Base-by-base conservation (phyloP, 2,113 vertebrate species). In the Odocoileus virginianus region DNA sequence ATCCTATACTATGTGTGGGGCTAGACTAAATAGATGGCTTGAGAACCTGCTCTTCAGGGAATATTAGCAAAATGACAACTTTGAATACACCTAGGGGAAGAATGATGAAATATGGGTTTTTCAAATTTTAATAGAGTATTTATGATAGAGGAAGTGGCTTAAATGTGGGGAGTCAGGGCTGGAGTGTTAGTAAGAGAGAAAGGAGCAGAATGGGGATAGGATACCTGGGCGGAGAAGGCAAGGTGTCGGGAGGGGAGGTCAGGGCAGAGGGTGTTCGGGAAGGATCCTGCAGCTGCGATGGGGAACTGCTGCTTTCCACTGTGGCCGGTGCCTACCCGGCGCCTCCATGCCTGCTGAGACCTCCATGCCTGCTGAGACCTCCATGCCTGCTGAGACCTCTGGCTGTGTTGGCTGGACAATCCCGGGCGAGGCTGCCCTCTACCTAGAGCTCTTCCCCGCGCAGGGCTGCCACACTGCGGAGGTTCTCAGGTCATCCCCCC, bases 391-490 rank as follows among this genome's bases (percentile, higher is more conserved):
- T 17, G 40, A 21, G 40, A 40, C 28, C 19, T 55, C 94, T 58
- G 58, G 21, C 43, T 43, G 6, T 12, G 47, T 90, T 30, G 9
- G 28, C 36, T 19, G 50, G 40, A 33, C 78, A 54, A 4, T 58
- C 16, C 19, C 13, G 2, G 2, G n/a, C 19, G 36, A 30, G n/a
- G n/a, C n/a, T 17, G 14, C 94, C 8, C 16, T 23, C 2, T 17
- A 58, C 36, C 7, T 11, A 9, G 5, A 47, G 14, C 40, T 13
- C 21, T 36, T 58, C 5, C 16, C 61, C 1, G 13, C 57, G 57
- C 19, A 4, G n/a, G 57, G 23, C 6, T 25, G 52, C 4, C 23
- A 1, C 8, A 1, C 36, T 3, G 3, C 0, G 28, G 50, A 76
- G 25, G 12, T 8, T 91, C 76, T 87, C 50, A 36, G 71, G 45